Base-by-base conservation (phyloP, 2,888 invertebrate genomes). In the Drosophila incognita region DNA sequence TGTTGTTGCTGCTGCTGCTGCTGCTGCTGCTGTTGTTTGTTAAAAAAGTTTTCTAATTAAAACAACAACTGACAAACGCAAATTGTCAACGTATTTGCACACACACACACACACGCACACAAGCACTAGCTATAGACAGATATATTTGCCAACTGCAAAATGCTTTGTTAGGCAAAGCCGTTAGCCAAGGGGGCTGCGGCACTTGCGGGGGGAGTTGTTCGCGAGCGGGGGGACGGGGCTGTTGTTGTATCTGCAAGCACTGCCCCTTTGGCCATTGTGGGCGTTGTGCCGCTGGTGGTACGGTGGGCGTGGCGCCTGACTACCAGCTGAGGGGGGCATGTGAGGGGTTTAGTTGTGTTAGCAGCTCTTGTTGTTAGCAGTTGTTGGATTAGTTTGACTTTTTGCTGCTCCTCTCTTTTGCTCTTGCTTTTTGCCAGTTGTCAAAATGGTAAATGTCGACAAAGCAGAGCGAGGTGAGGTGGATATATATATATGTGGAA, bases 21-120 rank as follows among this genome's bases (percentile, higher is more conserved):
- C 21, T 21, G 21, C 21, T 21, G 21, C 21, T 21, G 54, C 59
- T 74, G 82, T 86, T 89, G 85, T 79, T 89, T 89, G 79, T 81
- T 78, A 88, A 87, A 87, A 87, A 87, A 87, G 86, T 87, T 87
- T 87, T 87, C 87, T 87, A 87, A 87, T 87, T 87, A 87, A 87
- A 90, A 90, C 87, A 90, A 87, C 87, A 87, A 87, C 88, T 87
- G 85, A 86, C 89, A 90, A 90, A 83, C 86, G 83, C 82, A 88
- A 89, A 90, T 90, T 87, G 90, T 87, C 87, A 87, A 88, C 86
- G 74, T 68, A 89, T 69, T 74, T 60, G 66, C 59, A 76, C 49
- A 77, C 35, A 75, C 35, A 61, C 64, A 75, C 29, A 57, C 33
- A 65, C 36, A 72, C 21, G 8, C 2, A 42, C 11, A 40, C 6